These are phyloP conservation scores for Eledona agricola DNA, from an alignment of 2,888 invertebrate genomes.

Conservation along the genomic window DNA sequence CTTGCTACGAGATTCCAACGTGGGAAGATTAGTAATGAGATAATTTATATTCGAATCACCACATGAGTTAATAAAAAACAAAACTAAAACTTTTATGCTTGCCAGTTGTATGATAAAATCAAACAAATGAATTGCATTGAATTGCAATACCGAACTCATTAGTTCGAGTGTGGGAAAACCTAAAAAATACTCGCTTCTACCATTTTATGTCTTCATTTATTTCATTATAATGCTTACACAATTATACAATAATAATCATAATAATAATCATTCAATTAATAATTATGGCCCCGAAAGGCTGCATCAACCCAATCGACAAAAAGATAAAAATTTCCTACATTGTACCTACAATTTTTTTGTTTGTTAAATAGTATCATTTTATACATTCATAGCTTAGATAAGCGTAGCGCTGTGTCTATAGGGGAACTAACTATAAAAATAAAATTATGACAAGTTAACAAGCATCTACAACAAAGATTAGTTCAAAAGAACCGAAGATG, in stretches of 20 bases:
- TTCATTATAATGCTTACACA: conserved; percentile 59
- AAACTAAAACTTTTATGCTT: no score
- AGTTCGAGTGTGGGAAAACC: no score
- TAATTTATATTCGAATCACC: no score
- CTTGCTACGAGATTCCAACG: no score
- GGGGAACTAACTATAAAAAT: conserved; percentile 55
- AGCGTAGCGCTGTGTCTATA: conserved; percentile 55
- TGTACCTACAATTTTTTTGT: conserved; percentile 46
- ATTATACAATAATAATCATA: conserved; percentile 58
- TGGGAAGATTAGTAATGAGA: no score
- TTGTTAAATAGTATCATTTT: conserved; percentile 52
- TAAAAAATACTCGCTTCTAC: no score
- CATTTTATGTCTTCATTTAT: conserved; percentile 43
- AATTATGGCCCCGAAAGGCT: conserved; percentile 31
- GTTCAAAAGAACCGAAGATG: conserved; percentile 3
- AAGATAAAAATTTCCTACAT: conserved; percentile 47
- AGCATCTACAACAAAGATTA: conserved; percentile 49
- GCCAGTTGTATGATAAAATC: no score
- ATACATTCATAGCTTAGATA: conserved; percentile 59
- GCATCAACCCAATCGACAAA: conserved; percentile 42
- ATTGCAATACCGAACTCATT: no score
- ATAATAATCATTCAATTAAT: conserved; percentile 40
- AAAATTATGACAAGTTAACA: conserved; percentile 52
- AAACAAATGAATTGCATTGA: no score
- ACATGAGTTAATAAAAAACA: no score